These are phyloP conservation scores for Pangasius macronema DNA, from an alignment of 2,797 vertebrate species.

Conservation along the genomic window DNA sequence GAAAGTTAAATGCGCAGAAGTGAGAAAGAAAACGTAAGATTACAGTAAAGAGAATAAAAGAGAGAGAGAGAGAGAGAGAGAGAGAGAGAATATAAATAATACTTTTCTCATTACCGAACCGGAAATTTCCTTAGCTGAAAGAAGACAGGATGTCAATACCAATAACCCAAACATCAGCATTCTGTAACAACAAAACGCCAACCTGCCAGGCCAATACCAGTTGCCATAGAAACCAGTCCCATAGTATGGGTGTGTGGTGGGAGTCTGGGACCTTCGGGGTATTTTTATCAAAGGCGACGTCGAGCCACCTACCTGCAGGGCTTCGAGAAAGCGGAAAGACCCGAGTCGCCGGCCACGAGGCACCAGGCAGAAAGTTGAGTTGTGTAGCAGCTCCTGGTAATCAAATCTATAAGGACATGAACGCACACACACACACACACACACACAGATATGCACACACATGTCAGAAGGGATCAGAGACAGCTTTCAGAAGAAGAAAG, in stretches of 20 bases:
- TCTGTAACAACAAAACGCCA: constrained; percentile 45
- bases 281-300: constrained; percentile 17
- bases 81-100: constrained; percentile 34
- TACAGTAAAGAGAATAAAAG: neutral
- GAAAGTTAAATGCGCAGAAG: neutral
- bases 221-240: constrained; percentile 56
- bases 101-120: constrained; percentile 47
- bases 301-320: constrained; percentile 74
- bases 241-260: constrained; percentile 10
- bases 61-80: neutral
- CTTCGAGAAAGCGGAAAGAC: constrained; percentile 82
- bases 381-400: constrained; percentile 81
- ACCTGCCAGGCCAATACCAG: constrained; percentile 29
- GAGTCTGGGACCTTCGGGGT: constrained; percentile 15
- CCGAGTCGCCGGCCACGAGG: constrained; percentile 79
- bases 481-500: constrained; percentile 1
- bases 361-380: constrained; percentile 82
- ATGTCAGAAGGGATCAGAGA: constrained; percentile 16
- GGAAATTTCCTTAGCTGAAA: constrained; percentile 47
- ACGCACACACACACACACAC: constrained; percentile 33
- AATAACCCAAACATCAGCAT: constrained; percentile 58
- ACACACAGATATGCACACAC: constrained; percentile 32
- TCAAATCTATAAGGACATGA: constrained; percentile 69
- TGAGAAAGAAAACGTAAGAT: neutral
- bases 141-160: constrained; percentile 66